Percentiles rank a stretch among this genome's conserved stretches.
These are phyloP conservation scores for Quadriops clusia DNA, from an alignment of 2,888 invertebrate genomes.

Conservation along the genomic window DNA sequence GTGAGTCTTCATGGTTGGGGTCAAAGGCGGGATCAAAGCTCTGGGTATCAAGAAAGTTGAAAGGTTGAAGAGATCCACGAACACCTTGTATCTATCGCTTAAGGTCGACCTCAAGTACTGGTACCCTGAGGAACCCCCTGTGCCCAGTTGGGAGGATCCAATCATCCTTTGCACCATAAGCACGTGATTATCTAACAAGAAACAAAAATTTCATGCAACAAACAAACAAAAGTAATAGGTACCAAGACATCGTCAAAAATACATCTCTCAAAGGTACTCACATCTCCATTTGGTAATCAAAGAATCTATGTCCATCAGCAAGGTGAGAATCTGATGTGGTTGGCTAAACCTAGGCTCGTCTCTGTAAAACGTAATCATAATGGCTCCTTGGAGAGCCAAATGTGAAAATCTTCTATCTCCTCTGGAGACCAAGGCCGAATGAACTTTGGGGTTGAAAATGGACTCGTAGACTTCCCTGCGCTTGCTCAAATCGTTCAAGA, in stretches of 20 bases:
- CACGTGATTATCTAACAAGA: constrained; percentile 83
- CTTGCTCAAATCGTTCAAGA: constrained; percentile 64
- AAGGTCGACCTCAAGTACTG: constrained; percentile 93
- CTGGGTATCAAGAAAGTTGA: constrained; percentile 94
- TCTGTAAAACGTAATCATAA: constrained; percentile 94
- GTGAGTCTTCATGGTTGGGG: constrained; percentile 67
- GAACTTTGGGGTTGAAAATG: constrained; percentile 74
- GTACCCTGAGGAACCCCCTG: constrained; percentile 97
- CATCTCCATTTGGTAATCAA: constrained; percentile 98
- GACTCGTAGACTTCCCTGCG: constrained; percentile 77
- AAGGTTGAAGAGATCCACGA: constrained; percentile 92
- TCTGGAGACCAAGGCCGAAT: constrained; percentile 70
- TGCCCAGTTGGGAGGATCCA: constrained; percentile 89
- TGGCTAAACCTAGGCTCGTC: constrained; percentile 97
- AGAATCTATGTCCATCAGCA: constrained; percentile 96
- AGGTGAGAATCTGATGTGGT: constrained; percentile 87
- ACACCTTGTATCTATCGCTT: constrained; percentile 97
- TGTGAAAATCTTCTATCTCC: constrained; percentile 85
- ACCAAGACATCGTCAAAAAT: background rate
- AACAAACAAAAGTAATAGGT: too few relatives aligned
- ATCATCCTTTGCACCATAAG: constrained; percentile 99
- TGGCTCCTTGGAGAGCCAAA: constrained; percentile 88
- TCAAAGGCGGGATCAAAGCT: constrained; percentile 78
- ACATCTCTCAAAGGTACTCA: constrained; percentile 41
- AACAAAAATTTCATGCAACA: constrained; percentile 6